Evolutionary conservation across 2,113 vertebrate genomes (phyloP).

Genomic region (Mirza zaza): DNA sequence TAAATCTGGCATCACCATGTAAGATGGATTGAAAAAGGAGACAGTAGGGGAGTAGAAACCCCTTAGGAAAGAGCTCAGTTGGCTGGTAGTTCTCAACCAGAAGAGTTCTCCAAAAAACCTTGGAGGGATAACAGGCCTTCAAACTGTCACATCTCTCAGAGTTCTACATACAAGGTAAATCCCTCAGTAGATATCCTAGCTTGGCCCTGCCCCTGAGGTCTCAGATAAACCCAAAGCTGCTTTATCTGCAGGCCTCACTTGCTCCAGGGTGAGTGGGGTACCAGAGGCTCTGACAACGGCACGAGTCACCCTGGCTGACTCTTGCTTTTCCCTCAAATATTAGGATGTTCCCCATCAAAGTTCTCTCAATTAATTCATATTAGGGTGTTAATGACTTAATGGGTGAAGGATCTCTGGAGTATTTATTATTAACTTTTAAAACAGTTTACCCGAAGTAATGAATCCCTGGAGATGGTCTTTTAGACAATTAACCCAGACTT

Average conservation of each 20-base stretch:
- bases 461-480: background rate
- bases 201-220: background rate
- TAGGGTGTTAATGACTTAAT: background rate
- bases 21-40: background rate
- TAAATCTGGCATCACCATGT: background rate
- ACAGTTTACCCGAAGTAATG: background rate
- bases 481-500: background rate
- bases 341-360: background rate
- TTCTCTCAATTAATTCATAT: background rate
- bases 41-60: background rate
- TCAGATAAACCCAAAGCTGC: background rate
- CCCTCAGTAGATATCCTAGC: background rate
- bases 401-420: background rate
- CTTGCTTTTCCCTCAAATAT: background rate
- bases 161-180: background rate
- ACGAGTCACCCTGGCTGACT: background rate
- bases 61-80: background rate
- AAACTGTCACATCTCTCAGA: background rate
- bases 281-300: background rate
- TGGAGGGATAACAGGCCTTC: background rate
- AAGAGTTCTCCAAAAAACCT: background rate
- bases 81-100: background rate
- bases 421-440: background rate
- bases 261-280: fast-evolving
- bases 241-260: background rate